Conservation (phyloP, 2,888 invertebrate species). For the Epistrophe grossulariae region DNA sequence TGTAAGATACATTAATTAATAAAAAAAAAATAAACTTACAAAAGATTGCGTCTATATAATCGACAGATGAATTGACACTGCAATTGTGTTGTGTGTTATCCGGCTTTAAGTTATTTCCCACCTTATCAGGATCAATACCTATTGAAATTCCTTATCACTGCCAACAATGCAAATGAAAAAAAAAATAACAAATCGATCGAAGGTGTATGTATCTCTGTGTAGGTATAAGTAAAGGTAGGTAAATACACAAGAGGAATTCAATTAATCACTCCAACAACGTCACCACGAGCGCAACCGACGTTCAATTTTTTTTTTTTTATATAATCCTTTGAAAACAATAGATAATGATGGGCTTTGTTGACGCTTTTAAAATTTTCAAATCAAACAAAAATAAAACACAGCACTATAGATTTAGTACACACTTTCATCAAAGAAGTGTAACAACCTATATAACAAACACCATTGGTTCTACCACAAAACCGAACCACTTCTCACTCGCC, state of each 20-base stretch:
- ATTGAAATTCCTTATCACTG: conserved; percentile 34
- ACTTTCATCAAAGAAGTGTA: conserved; percentile 12
- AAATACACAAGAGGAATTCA: conserved; percentile 3
- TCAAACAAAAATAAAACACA: conserved; percentile 2
- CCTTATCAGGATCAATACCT: conserved; percentile 51
- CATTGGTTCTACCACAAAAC: conserved; percentile 14
- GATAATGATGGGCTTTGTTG: neutral
- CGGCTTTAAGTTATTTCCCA: conserved; percentile 1
- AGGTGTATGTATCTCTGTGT: neutral
- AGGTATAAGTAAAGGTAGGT: neutral
- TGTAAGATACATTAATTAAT: too few species aligned
- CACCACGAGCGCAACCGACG: conserved; percentile 10
- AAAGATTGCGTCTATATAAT: conserved; percentile 16
- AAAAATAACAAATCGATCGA: conserved; percentile 27
- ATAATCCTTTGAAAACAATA: neutral
- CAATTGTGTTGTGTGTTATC: neutral
- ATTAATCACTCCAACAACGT: conserved; percentile 30
- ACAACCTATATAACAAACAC: neutral
- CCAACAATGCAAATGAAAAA: neutral
- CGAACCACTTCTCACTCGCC: neutral
- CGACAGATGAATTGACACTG: conserved; percentile 25
- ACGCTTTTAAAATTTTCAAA: conserved; percentile 9
- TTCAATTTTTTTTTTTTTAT: conserved; percentile 3
- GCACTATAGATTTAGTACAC: neutral
- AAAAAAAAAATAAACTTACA: conserved; percentile 42